Base-by-base conservation (phyloP, 1,140 invertebrate genomes). In the Meloidogyne chitwoodi region DNA sequence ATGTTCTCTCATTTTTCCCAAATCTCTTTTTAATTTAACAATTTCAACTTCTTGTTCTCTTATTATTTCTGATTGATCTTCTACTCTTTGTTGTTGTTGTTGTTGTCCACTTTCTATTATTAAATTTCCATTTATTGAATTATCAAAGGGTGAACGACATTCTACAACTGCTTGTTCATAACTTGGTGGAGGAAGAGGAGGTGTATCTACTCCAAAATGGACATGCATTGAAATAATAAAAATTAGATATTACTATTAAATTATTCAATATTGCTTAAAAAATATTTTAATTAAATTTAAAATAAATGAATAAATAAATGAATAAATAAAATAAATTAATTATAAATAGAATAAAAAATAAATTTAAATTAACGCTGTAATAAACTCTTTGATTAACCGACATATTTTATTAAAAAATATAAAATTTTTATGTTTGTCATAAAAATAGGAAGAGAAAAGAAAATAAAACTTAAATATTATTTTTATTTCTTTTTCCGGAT, bases 1-100 rank as follows among this genome's bases (percentile, higher is more conserved):
- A 63, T 73, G 71, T 22, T 73, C 71, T 27, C 56, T 26, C n/a
- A 73, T 64, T 24, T 34, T 61, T 0, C 71, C 71, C 19, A 73
- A 63, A 38, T 73, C 71, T 27, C 71, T 29, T 61, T 61, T 73
- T 64, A 73, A 22, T 64, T 73, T 63, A 14, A 56, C 71, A 38
- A 73, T 73, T 14, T 73, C 71, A 22, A 31, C 41, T 38, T 73
- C 71, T 22, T 73, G 71, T 27, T 41, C 71, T 27, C 71, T 27
- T 5, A 73, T 73, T 24, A 73, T 31, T 16, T 26, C 64, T 22
- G 48, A 65, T 22, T 73, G 71, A 26, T 14, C 71, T 27, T 61
- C 56, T 16, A 73, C 56, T 14, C 64, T 73, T 63, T 73, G 56
- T 14, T 44, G 26, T n/a, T 0, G 29, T 61, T 1, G 12, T 44